Evolutionary conservation across 2,888 invertebrate species (phyloP), one percentile per base, ranked within the genome.

Genomic region (Palloptera scutellata): DNA sequence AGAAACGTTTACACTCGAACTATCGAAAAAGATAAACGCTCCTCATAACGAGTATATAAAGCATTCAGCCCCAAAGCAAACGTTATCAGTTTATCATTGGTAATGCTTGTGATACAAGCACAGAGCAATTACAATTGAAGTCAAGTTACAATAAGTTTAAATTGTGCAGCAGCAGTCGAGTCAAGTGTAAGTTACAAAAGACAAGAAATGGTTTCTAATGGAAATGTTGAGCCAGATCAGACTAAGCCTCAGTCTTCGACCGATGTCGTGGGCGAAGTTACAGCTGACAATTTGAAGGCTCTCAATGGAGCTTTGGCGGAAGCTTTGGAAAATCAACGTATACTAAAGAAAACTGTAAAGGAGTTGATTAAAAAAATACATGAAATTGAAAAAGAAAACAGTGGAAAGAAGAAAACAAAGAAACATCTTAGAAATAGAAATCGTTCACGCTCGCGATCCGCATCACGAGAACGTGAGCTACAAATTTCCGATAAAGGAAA

Each of bases 401-500:
- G 19, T 19, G 51, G 41, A 17, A 40, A 64, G 2, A 51, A 64
- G 9, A 17, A 5, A 0, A 15, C 15, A 1, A 58, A 51, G 8
- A 57, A 41, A 40, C 58, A 58, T 64, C 64, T 57, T 42, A 57
- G 58, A 1, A 48, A 51, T 9, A 55, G 64, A 4, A 41, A 64
- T 64, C 64, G 64, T 20, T 48, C 48, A 13, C 13, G 48, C 6
- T 48, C 48, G 1, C 48, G 48, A n/a, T 48, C 48, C 6, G 48
- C n/a, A 48, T 48, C 48, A 15, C 51, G 58, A 15, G 64, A 51
- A 15, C 51, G 58, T 40, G 64, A 51, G 40, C 57, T 55, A 17
- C 51, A 57, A 57, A 55, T 41, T 19, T 45, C 48, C 1, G 57
- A 48, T 13, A 48, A 55, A 17, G 30, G 30, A 30, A 30, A 30